Evolutionary conservation across 2,113 vertebrate species (phyloP), one percentile per base, ranked within the genome.

Genomic region (Lycaon pictus): DNA sequence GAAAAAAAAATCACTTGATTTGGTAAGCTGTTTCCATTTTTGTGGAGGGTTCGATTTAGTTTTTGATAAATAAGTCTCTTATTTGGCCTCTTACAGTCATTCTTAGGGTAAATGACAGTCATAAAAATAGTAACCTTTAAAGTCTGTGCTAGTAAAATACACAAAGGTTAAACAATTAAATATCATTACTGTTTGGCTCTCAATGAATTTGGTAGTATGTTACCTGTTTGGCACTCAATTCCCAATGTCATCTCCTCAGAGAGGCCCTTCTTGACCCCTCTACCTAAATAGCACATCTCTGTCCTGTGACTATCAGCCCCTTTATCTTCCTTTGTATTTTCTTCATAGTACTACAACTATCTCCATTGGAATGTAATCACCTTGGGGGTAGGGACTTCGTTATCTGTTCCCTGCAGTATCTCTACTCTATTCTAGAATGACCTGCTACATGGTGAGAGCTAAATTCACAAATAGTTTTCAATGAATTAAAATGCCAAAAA

Each of bases 91-190:
- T 93, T 72, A 37, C 17, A 37, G 35, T 84, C 32, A 96, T 92
- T 97, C 88, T 37, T 43, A 77, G 62, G 13, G 35, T 86, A 79
- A 35, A 7, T 53, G n/a, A 74, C 2, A 60, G 60, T 87, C 89
- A 15, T 93, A 62, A 89, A 95, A 94, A 87, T 74, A 79, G 25
- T 89, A 63, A 84, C 19, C 51, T 92, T 89, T 80, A 60, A 96
- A 72, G 48, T 71, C 32, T 85, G 5, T 85, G 19, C 65, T 96
- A 85, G 43, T 80, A 95, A 92, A 88, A 95, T 3, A 81, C n/a
- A 71, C 76, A 63, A 17, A 92, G 19, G n/a, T 29, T 65, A 58
- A 95, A 71, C 17, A 77, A 62, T 79, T 80, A 67, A 82, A 51
- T 84, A 62, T 65, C 11, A 74, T 90, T 93, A 19, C 35, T 67